Percentiles rank a stretch among this genome's conserved stretches.
These are phyloP conservation scores for Hepsetus odoe DNA, from an alignment of 2,113 vertebrate genomes.

Conservation along the genomic window DNA sequence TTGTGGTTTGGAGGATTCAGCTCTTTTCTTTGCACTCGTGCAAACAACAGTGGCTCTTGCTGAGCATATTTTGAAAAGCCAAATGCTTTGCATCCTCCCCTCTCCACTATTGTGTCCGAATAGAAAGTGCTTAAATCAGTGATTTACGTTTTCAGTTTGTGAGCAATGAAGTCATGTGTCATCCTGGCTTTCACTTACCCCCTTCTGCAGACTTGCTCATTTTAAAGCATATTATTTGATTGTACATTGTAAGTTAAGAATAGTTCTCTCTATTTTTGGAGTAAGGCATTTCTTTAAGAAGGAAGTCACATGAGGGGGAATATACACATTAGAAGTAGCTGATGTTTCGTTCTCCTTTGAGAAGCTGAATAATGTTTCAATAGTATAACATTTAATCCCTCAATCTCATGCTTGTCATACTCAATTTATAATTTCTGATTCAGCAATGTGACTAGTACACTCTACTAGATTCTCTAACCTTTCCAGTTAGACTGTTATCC, in stretches of 20 bases:
- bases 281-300: background rate
- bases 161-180: background rate
- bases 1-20: background rate
- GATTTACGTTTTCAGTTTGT: background rate
- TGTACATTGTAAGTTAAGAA: background rate
- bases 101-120: background rate
- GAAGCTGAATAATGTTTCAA: too few relatives aligned
- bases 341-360: too few relatives aligned
- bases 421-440: too few relatives aligned
- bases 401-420: too few relatives aligned
- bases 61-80: background rate
- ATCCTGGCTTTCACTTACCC: slow-evolving; percentile 4
- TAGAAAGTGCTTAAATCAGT: slow-evolving; percentile 16
- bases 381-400: too few relatives aligned
- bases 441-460: too few relatives aligned
- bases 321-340: too few relatives aligned
- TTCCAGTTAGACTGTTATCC: too few relatives aligned
- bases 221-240: background rate
- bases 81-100: background rate
- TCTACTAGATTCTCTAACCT: too few relatives aligned
- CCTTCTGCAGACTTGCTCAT: background rate
- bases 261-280: background rate
- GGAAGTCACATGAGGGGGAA: too few relatives aligned
- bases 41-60: background rate
- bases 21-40: background rate